Evolutionary conservation across 2,888 invertebrate species (phyloP).

Genomic region (Saturnia pavonia): DNA sequence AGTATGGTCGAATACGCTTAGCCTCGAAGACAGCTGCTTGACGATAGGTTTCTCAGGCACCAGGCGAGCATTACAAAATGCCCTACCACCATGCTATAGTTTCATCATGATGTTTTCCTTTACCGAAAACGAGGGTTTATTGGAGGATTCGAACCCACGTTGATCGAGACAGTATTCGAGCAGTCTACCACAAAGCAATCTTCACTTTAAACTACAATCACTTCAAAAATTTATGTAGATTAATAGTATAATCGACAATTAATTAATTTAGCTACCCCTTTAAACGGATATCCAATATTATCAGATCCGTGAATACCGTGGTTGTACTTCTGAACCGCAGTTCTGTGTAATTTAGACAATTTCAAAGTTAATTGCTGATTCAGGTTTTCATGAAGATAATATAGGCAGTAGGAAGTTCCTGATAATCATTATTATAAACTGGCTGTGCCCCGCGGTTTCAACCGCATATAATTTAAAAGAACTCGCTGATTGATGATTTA

Average conservation of each 20-base stretch:
- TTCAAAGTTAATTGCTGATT: background rate
- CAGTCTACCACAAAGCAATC: background rate
- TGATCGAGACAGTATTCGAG: background rate
- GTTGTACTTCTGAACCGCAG: background rate
- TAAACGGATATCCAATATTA: background rate
- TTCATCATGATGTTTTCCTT: too few relatives aligned
- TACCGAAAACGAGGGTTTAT: too few relatives aligned
- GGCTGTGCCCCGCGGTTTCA: too few relatives aligned
- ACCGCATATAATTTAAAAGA: too few relatives aligned
- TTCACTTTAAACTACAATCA: background rate
- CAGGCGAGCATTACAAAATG: too few relatives aligned
- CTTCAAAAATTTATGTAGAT: background rate
- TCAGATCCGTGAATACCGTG: background rate
- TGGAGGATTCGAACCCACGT: too few relatives aligned
- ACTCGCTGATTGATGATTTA: too few relatives aligned
- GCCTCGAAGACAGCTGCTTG: too few relatives aligned
- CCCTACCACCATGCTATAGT: too few relatives aligned
- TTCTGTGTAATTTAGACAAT: background rate
- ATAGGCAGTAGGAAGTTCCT: background rate
- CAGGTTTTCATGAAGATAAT: background rate
- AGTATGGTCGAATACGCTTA: too few relatives aligned
- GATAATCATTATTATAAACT: background rate
- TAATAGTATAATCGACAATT: background rate
- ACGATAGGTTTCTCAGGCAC: too few relatives aligned
- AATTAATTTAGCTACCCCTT: background rate